Evolutionary conservation across 2,113 vertebrate species (phyloP), one percentile per base, ranked within the genome.

Genomic region (Chaenogobius annularis): DNA sequence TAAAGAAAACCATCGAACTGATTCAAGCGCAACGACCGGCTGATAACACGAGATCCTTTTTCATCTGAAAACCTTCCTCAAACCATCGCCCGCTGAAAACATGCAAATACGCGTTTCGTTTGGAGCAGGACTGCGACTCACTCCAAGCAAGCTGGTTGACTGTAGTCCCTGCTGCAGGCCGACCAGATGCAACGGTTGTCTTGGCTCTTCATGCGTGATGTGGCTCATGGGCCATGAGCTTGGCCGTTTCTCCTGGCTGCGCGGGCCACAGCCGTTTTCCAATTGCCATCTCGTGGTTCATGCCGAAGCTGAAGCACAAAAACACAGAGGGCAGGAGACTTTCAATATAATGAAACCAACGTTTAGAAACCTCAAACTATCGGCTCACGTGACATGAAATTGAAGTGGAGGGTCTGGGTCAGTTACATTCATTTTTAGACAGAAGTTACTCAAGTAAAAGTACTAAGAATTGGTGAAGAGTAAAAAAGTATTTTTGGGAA

Each of bases 141-240:
- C 97, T 99, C 97, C 80, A 99, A 92, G 88, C n/a, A 99, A 99
- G 92, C 95, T 97, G 91, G 96, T 98, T n/a, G 92, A 99, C n/a
- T 99, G 88, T 99, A 99, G 86, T 99, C 97, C 0, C 97, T 92
- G 92, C 98, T 99, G 86, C 98, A 99, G 0, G 96, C 95, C 0
- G 97, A 99, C 98, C 98, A 99, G 63, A 98, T 96, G 19, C 99
- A 99, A 0, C 97, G 98, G 88, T 99, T 99, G 44, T n/a, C n/a
- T n/a, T n/a, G n/a, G n/a, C 97, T 99, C 90, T 98, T 98, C 97
- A 98, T 98, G 85, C n/a, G 97, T 99, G 85, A 99, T 98, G 89
- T 99, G 97, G 58, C n/a, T n/a, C n/a, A n/a, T 97, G 97, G 0
- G 98, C 98, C 98, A 99, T 99, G 79, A 99, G 95, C 88, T 99